Conservation (phyloP, 2,113 vertebrate species). For the Paradisaea rubra region DNA sequence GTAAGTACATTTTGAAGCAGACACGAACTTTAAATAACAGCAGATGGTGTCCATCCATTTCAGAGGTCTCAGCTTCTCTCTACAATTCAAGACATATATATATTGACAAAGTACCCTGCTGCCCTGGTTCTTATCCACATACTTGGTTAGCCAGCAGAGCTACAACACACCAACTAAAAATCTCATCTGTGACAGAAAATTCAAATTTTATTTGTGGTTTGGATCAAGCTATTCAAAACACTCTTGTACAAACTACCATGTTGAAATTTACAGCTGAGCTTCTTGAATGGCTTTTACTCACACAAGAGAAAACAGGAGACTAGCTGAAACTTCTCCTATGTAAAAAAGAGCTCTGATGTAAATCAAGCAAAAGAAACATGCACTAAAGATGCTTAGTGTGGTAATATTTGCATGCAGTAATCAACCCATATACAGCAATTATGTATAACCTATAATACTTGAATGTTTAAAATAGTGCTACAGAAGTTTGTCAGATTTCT, state of each 20-base stretch:
- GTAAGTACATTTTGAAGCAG: neutral
- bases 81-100: neutral
- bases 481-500: neutral
- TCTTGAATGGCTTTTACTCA: neutral
- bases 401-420: neutral
- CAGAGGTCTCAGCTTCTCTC: neutral
- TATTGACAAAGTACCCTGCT: neutral
- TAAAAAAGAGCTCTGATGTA: neutral
- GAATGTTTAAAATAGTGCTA: neutral
- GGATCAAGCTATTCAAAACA: neutral
- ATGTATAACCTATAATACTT: neutral
- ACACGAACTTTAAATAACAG: neutral
- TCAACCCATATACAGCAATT: neutral
- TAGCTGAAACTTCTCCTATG: neutral
- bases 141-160: neutral
- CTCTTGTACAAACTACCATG: neutral
- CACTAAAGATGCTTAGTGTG: neutral
- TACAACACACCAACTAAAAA: neutral
- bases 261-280: neutral
- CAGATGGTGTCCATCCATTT: neutral
- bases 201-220: neutral
- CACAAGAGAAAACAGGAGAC: neutral
- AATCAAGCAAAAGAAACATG: neutral
- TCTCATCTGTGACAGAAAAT: neutral
- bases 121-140: neutral